phyloP scores from a whole-genome alignment of 1,140 invertebrate species.

The Megalonaias nervosa region DNA sequence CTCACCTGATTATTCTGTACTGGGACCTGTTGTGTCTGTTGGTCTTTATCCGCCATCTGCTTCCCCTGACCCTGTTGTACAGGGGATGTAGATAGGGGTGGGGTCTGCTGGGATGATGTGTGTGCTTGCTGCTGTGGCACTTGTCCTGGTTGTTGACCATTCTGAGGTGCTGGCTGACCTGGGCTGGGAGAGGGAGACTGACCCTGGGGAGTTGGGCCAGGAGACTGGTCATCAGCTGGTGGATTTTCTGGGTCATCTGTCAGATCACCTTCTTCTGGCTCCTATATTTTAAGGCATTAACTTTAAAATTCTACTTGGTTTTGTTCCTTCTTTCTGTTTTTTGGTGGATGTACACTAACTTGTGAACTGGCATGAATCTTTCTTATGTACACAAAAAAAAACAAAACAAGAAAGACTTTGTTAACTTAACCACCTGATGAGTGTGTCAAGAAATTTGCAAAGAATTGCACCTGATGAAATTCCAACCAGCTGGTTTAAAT shows the following conservation, averaged over 20 bases:
- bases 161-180: not conserved
- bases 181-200: not conserved
- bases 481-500: too few relatives aligned
- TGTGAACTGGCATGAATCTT: too few relatives aligned
- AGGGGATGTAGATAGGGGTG: not conserved
- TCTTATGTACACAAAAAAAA: too few relatives aligned
- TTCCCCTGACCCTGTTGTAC: slow-evolving; percentile 3
- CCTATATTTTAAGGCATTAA: too few relatives aligned
- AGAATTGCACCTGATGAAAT: too few relatives aligned
- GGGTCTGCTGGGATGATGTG: not conserved
- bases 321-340: too few relatives aligned
- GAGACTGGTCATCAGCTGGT: slow-evolving; percentile 53
- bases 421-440: too few relatives aligned
- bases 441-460: too few relatives aligned
- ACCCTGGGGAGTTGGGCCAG: not conserved
- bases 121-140: not conserved
- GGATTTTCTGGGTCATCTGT: slow-evolving; percentile 70
- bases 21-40: not conserved
- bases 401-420: too few relatives aligned
- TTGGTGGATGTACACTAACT: too few relatives aligned
- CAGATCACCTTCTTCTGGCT: slow-evolving; percentile 67
- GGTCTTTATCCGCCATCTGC: not conserved
- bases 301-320: too few relatives aligned
- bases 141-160: not conserved
- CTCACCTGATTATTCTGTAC: not conserved